These are phyloP conservation scores for Gymnorhina tibicen DNA, from an alignment of 2,113 vertebrate genomes.

Conservation along the genomic window DNA sequence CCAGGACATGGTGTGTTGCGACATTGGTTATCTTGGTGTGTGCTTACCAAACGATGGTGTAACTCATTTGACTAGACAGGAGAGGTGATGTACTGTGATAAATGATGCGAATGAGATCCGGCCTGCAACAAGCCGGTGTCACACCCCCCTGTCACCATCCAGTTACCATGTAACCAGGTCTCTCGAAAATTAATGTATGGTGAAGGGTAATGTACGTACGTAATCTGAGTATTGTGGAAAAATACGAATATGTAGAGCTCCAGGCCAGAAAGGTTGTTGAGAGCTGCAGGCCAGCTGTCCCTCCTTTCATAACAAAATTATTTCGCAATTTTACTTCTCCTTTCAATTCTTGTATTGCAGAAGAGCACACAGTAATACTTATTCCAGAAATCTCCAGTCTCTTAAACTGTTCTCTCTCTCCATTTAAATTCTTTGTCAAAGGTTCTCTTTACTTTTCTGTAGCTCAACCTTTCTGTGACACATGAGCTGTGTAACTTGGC, in stretches of 20 bases:
- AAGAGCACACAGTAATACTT: not conserved
- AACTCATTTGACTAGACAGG: not conserved
- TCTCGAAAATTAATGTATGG: not conserved
- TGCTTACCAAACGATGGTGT: not conserved
- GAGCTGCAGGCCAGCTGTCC: not conserved
- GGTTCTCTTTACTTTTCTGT: not conserved
- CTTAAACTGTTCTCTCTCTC: not conserved
- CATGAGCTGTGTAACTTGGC: not conserved
- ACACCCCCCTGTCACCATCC: not conserved
- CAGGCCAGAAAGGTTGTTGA: not conserved
- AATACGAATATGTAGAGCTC: not conserved
- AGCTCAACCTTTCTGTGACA: not conserved
- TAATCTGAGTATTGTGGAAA: not conserved
- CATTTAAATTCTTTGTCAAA: not conserved
- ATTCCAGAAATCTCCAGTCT: not conserved
- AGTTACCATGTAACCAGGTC: not conserved
- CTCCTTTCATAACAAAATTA: not conserved
- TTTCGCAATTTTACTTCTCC: not conserved
- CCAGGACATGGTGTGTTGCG: not conserved
- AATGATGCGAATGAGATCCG: not conserved
- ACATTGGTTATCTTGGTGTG: not conserved
- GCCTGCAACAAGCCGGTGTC: not conserved
- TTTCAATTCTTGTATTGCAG: not conserved
- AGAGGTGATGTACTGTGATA: not conserved
- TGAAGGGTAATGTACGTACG: not conserved